Evolutionary conservation across 2,113 vertebrate genomes (phyloP), one percentile per base, ranked within the genome.

Genomic region (Syrmaticus mikado): DNA sequence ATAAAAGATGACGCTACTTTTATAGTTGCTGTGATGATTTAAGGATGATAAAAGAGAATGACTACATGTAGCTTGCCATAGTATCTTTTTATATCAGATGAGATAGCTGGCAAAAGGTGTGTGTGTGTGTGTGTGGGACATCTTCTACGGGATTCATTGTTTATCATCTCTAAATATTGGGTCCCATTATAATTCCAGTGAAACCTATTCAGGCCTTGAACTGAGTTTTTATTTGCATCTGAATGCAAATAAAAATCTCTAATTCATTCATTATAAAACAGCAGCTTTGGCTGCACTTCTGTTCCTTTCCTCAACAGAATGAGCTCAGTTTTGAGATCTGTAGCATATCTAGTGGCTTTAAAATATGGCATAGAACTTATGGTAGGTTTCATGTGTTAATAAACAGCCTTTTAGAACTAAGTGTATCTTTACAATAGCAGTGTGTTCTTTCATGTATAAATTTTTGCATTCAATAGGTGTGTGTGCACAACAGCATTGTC

Each of bases 401-500:
- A 62, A 46, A 3, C 18, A 91, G 28, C 41, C 18, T 84, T 85
- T 60, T 64, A 13, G 43, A 85, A 21, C 21, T 43, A 53, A 40
- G 18, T 8, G 24, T 82, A 32, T 19, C 11, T 32, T 84, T 57
- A 24, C 34, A 64, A 28, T 50, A 93, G 8, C 28, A 74, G 6
- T 11, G 17, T 66, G 32, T 19, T 78, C 46, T 65, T 57, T 79
- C 10, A 34, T 65, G 7, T 67, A 12, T 65, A 48, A 34, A 85
- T 73, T 77, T 8, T 66, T 82, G 25, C 41, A 25, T 92, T 89
- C 62, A 11, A 71, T 89, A 99, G 99, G 99, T 99, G 50, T 99
- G 99, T 74, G 98, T 99, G 68, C 98, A 99, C 78, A 98, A 94
- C 24, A 98, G 96, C 41, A 95, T 98, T 71, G 82, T 98, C 81